A percentile compares a stretch with the other conserved stretches of the same genome.
phyloP scores from a whole-genome alignment of 2,797 vertebrate genomes.

The Muscicapa comitata region DNA sequence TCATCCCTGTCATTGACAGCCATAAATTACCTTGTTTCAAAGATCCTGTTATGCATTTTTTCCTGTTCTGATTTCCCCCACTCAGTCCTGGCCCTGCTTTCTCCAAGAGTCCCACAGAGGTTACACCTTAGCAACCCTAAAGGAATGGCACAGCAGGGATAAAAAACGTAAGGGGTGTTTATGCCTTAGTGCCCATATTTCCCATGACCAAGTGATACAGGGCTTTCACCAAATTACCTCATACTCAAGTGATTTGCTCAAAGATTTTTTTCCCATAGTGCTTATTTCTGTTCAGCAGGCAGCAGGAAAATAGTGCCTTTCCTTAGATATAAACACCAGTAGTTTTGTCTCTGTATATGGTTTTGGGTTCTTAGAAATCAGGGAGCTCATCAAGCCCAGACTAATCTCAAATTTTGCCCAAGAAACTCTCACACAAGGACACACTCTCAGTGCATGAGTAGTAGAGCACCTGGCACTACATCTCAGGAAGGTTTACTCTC shows the following conservation, averaged over 20 bases:
- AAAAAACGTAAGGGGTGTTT: not conserved
- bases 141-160: not conserved
- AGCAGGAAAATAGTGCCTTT: not conserved
- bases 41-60: accelerated
- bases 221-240: not conserved
- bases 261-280: not conserved
- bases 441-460: not conserved
- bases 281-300: not conserved
- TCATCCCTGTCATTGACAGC: not conserved
- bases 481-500: not conserved
- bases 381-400: not conserved
- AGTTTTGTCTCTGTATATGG: not conserved
- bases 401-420: not conserved
- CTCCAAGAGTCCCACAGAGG: not conserved
- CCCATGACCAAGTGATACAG: not conserved
- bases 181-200: not conserved
- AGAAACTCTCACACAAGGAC: not conserved
- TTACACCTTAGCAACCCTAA: not conserved
- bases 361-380: not conserved
- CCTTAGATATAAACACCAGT: not conserved
- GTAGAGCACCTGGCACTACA: not conserved
- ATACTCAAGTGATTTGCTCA: not conserved
- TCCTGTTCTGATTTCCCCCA: not conserved
- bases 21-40: not conserved
- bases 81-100: not conserved